phyloP scores from a whole-genome alignment of 1,140 invertebrate genomes.

The Lerema accius region DNA sequence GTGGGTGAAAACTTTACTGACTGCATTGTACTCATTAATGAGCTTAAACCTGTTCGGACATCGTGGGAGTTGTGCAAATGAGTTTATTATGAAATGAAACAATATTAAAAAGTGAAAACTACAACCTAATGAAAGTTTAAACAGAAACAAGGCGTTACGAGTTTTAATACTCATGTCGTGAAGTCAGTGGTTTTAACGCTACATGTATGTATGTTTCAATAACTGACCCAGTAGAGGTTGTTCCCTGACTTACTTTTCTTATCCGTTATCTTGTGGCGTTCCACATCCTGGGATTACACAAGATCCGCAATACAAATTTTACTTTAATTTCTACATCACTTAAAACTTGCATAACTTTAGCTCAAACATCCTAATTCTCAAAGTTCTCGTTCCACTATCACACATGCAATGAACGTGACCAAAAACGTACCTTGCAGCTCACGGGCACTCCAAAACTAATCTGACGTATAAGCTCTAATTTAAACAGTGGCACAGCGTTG shows the following conservation, averaged over 20 bases:
- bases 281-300: no score
- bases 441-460: neutral
- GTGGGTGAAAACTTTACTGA: constrained; percentile 14
- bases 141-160: no score
- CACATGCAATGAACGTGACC: neutral
- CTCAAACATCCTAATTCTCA: neutral
- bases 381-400: neutral
- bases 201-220: no score
- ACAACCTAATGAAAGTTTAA: no score
- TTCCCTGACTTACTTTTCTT: no score
- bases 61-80: neutral
- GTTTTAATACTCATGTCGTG: no score
- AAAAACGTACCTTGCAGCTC: neutral
- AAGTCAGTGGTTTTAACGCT: no score
- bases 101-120: constrained; percentile 4
- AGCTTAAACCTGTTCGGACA: constrained; percentile 14
- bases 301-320: no score
- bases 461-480: neutral
- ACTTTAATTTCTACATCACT: neutral
- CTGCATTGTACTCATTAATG: constrained; percentile 17
- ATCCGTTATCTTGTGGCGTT: no score
- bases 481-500: neutral
- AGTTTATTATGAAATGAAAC: no score
- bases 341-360: neutral
- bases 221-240: no score